Evolutionary conservation across 2,797 vertebrate genomes (phyloP).

Genomic region (Anableps anableps): DNA sequence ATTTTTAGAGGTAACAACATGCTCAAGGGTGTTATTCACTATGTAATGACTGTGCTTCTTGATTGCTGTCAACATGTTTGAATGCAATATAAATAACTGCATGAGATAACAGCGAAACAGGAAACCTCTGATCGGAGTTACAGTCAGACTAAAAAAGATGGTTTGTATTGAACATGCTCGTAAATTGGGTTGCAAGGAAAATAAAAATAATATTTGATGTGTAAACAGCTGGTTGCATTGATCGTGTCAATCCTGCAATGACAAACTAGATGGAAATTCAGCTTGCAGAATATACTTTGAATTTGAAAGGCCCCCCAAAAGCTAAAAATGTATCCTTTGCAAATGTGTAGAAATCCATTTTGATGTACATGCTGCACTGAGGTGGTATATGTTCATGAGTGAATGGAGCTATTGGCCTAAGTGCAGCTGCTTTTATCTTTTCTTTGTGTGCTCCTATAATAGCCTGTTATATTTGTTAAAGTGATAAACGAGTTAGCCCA

Average conservation of each 20-base stretch:
- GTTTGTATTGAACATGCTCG: neutral
- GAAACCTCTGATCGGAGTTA: neutral
- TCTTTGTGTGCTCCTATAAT: slow-evolving; percentile 56
- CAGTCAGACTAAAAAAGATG: neutral
- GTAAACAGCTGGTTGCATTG: neutral
- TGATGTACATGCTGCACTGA: neutral
- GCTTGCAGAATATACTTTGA: neutral
- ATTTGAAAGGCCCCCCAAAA: neutral
- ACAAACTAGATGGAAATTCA: neutral
- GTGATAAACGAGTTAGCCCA: slow-evolving; percentile 78
- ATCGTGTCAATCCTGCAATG: neutral
- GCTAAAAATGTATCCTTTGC: neutral
- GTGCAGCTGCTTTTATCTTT: slow-evolving; percentile 66
- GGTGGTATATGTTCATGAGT: slow-evolving; percentile 20
- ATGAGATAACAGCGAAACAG: neutral
- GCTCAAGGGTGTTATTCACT: neutral
- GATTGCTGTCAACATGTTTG: slow-evolving; percentile 9
- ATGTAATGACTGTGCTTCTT: slow-evolving; percentile 21
- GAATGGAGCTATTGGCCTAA: slow-evolving; percentile 46
- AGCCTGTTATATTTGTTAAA: slow-evolving; percentile 74
- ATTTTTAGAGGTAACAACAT: slow-evolving; percentile 26
- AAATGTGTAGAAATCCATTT: neutral
- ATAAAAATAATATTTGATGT: slow-evolving; percentile 5
- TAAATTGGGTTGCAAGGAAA: neutral
- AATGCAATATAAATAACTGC: slow-evolving; percentile 1